These are phyloP conservation scores for Coregonus clupeaformis DNA, from an alignment of 2,113 vertebrate species.

Conservation along the genomic window DNA sequence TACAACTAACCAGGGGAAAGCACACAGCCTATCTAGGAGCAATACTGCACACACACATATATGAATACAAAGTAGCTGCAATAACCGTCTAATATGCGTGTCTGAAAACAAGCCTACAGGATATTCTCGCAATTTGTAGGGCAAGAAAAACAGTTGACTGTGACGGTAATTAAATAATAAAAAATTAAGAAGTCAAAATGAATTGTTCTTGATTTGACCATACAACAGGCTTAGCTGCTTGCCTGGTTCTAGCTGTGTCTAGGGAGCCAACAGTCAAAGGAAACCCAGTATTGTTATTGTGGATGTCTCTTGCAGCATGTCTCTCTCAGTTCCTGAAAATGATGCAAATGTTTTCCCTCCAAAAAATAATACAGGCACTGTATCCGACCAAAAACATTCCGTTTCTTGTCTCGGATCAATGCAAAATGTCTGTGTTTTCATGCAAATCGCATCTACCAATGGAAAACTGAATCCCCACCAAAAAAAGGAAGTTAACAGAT, in stretches of 20 bases:
- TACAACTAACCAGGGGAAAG: conserved; percentile 4
- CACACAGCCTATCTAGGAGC: background rate
- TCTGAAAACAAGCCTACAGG: background rate
- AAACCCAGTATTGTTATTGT: background rate
- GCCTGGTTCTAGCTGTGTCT: background rate
- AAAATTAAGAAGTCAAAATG: background rate
- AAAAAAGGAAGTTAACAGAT: no score
- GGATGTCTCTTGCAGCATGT: background rate
- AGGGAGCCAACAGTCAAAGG: background rate
- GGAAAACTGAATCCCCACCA: background rate
- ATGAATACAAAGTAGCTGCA: background rate
- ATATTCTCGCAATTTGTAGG: background rate
- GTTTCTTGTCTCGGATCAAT: background rate
- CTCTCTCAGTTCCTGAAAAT: conserved; percentile 8
- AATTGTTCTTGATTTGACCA: background rate
- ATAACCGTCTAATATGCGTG: conserved; percentile 6
- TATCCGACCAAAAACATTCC: background rate
- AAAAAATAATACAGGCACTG: background rate
- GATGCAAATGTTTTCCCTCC: background rate
- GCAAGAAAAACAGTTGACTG: background rate
- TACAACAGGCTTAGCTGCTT: no score
- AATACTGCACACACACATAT: background rate
- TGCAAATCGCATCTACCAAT: background rate
- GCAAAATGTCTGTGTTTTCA: background rate
- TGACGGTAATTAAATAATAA: background rate